Evolutionary conservation across 2,113 vertebrate species (phyloP).

Genomic region (Puntigrus tetrazona): DNA sequence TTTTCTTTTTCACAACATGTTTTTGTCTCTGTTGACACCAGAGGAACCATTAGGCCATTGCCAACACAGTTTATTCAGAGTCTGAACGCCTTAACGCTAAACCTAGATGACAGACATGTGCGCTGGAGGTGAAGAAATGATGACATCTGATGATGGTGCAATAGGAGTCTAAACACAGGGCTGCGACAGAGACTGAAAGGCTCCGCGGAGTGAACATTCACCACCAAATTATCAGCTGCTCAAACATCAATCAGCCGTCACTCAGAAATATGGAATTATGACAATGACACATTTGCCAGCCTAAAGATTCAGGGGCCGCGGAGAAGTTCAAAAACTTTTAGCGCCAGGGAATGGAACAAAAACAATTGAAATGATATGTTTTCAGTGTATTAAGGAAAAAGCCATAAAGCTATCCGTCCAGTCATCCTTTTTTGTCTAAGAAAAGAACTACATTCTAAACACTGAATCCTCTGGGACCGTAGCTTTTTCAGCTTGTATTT

Average conservation of each 20-base stretch:
- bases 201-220: slow-evolving; percentile 4
- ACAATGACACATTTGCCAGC: neutral
- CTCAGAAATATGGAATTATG: slow-evolving; percentile 15
- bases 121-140: slow-evolving; percentile 29
- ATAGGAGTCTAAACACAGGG: slow-evolving; percentile 8
- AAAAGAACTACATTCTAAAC: neutral
- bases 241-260: neutral
- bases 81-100: slow-evolving; percentile 30
- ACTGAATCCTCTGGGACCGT: neutral
- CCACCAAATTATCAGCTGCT: neutral
- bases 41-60: slow-evolving; percentile 19
- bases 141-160: slow-evolving; percentile 29
- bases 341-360: neutral
- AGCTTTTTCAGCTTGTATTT: neutral
- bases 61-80: slow-evolving; percentile 26
- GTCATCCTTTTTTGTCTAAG: neutral
- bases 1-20: neutral
- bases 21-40: neutral
- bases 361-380: neutral
- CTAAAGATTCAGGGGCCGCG: neutral
- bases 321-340: neutral
- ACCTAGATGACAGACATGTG: slow-evolving; percentile 38
- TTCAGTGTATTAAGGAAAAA: neutral
- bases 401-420: neutral
- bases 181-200: slow-evolving; percentile 1